Conservation (phyloP, 2,113 vertebrate genomes). For the Hucho hucho region DNA sequence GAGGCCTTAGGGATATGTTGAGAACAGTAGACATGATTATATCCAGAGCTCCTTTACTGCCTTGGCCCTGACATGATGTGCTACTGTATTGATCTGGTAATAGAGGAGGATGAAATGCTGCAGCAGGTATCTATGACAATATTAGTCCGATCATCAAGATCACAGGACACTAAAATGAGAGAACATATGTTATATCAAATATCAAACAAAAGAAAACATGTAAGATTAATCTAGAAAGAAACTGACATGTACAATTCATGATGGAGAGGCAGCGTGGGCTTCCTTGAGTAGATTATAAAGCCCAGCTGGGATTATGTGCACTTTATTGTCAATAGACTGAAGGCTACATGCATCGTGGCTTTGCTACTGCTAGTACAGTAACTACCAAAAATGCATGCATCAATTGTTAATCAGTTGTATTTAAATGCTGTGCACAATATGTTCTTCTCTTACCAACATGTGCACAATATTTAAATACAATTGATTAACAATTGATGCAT, state of each 20-base stretch:
- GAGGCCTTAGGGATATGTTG: background rate
- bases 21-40: background rate
- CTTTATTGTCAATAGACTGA: too few species aligned
- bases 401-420: too few species aligned
- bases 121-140: constrained; percentile 30
- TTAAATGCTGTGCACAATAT: too few species aligned
- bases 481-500: too few species aligned
- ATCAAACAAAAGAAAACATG: background rate
- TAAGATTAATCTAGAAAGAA: background rate
- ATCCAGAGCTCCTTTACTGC: constrained; percentile 18
- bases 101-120: constrained; percentile 30
- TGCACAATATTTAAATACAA: too few species aligned
- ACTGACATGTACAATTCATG: background rate
- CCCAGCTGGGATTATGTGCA: too few species aligned
- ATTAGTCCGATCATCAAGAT: constrained; percentile 27
- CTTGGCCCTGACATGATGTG: constrained; percentile 24
- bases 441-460: too few species aligned
- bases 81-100: constrained; percentile 48
- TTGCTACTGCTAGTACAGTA: too few species aligned
- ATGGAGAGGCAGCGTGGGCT: background rate
- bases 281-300: background rate
- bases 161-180: constrained; percentile 40
- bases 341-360: too few species aligned
- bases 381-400: too few species aligned
- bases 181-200: background rate